A percentile compares a stretch with the other conserved stretches of the same genome.
phyloP scores from a whole-genome alignment of 2,888 invertebrate genomes.

The Diadromus collaris region DNA sequence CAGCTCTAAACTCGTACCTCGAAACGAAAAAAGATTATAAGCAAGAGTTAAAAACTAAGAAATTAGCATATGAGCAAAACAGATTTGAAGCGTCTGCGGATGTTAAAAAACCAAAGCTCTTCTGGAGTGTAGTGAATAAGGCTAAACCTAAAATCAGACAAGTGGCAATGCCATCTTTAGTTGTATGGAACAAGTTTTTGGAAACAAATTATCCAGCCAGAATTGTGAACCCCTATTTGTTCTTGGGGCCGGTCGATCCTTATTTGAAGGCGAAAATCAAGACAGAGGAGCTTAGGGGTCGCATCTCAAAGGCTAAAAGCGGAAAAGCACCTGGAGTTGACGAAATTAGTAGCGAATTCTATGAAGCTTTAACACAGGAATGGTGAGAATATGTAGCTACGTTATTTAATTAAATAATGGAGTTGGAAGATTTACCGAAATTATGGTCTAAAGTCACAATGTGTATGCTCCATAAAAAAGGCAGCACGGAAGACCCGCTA shows the following conservation, averaged over 20 bases:
- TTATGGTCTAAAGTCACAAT: slow-evolving; percentile 16
- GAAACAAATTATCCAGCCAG: neutral
- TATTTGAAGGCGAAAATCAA: slow-evolving; percentile 16
- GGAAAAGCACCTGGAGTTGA: slow-evolving; percentile 24
- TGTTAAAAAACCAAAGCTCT: neutral
- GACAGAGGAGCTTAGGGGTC: slow-evolving; percentile 17
- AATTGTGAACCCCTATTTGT: neutral
- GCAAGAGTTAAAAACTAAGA: neutral
- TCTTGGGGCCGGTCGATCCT: neutral
- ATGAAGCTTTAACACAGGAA: slow-evolving; percentile 11
- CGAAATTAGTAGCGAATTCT: slow-evolving; percentile 37
- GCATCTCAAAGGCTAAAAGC: neutral
- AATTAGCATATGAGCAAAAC: neutral
- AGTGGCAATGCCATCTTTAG: neutral
- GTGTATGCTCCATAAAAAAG: slow-evolving; percentile 60
- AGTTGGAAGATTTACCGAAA: slow-evolving; percentile 8
- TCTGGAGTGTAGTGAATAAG: neutral
- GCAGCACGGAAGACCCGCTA: slow-evolving; percentile 38
- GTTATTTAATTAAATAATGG: slow-evolving; percentile 40
- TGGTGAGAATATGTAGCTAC: slow-evolving; percentile 1
- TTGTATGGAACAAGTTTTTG: slow-evolving; percentile 15
- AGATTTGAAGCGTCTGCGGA: neutral
- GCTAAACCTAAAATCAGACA: neutral
- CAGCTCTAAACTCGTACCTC: neutral
- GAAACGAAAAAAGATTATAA: neutral